Evolutionary conservation across 2,888 invertebrate genomes (phyloP).

Genomic region (Pemphredon lugubris): DNA sequence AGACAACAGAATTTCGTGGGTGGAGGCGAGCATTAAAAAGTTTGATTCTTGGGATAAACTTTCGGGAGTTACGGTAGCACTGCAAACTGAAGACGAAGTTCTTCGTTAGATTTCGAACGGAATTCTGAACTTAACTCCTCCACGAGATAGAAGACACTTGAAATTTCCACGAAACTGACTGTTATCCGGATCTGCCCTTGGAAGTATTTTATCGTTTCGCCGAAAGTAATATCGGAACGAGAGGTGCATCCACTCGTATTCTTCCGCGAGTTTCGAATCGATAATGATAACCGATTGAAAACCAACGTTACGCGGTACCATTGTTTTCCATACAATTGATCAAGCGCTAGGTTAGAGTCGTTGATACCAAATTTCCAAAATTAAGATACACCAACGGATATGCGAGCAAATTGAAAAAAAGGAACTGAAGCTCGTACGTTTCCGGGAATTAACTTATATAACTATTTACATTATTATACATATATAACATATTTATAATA

Average conservation of each 20-base stretch:
- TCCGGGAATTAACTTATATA: no score
- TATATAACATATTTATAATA: no score
- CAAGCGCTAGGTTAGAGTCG: no score
- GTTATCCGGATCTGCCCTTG: neutral
- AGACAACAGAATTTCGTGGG: neutral
- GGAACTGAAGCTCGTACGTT: no score
- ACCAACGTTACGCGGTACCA: no score
- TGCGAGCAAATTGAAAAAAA: no score
- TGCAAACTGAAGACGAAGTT: constrained; percentile 13
- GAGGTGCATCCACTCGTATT: neutral
- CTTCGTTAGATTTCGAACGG: constrained; percentile 15
- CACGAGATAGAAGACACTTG: neutral
- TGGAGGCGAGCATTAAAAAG: constrained; percentile 20
- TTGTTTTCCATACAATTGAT: no score
- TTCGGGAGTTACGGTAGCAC: constrained; percentile 13
- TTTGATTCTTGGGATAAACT: constrained; percentile 29
- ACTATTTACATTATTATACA: no score
- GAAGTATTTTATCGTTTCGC: neutral
- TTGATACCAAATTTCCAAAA: no score
- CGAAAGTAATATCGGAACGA: neutral
- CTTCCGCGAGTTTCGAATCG: no score
- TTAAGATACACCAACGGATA: no score
- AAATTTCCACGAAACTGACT: constrained; percentile 6
- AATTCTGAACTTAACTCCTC: constrained; percentile 20
- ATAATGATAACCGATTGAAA: no score